phyloP scores from a whole-genome alignment of 2,113 vertebrate genomes.

The Spea bombifrons region DNA sequence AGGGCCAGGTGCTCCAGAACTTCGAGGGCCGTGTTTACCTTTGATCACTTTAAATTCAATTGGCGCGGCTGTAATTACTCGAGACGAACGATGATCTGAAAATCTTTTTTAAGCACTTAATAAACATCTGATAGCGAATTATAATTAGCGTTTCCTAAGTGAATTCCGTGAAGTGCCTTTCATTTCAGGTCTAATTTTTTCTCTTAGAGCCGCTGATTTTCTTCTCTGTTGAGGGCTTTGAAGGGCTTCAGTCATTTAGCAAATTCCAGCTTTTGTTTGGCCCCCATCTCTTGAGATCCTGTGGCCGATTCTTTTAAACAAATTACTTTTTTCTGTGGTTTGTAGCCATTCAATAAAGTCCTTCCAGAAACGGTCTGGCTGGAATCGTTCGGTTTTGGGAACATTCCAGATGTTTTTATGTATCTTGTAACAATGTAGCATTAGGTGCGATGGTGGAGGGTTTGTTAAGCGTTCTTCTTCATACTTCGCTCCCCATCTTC shows the following conservation, averaged over 20 bases:
- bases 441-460: too few relatives aligned
- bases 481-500: too few relatives aligned
- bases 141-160: not conserved
- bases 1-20: not conserved
- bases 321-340: too few relatives aligned
- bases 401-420: too few relatives aligned
- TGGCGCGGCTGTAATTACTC: constrained; percentile 9
- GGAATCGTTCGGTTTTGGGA: too few relatives aligned
- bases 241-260: not conserved
- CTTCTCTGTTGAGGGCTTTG: not conserved
- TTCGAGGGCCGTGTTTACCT: constrained; percentile 1
- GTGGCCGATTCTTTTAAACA: too few relatives aligned
- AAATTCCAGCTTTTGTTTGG: not conserved
- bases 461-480: too few relatives aligned
- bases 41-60: not conserved
- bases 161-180: constrained; percentile 11
- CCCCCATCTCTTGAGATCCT: not conserved
- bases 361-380: too few relatives aligned
- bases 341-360: too few relatives aligned
- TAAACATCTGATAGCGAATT: constrained; percentile 18
- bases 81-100: not conserved
- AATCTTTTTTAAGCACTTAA: constrained; percentile 20
- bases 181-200: not conserved
- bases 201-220: constrained; percentile 19
- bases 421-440: too few relatives aligned